These are phyloP conservation scores for Microcebus tavaratra DNA, from an alignment of 2,113 vertebrate genomes.

Conservation along the genomic window DNA sequence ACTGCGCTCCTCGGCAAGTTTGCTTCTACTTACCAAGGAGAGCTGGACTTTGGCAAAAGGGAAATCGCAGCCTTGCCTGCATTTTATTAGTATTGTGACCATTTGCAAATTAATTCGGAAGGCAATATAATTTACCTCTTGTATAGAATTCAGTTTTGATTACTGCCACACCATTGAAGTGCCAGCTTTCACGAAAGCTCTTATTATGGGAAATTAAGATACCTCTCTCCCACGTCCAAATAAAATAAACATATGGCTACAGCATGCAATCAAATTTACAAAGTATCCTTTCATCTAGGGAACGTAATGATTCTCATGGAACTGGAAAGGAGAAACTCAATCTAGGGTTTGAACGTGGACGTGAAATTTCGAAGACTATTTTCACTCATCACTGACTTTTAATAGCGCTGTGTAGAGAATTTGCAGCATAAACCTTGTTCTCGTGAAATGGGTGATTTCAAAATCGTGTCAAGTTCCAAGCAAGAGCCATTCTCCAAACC, in stretches of 20 bases:
- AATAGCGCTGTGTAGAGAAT: slow-evolving; percentile 62
- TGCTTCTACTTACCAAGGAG: not conserved
- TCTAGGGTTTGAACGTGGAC: slow-evolving; percentile 61
- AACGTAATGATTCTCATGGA: slow-evolving; percentile 65
- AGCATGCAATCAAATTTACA: slow-evolving; percentile 20
- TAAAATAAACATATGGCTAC: slow-evolving; percentile 59
- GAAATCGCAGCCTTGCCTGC: slow-evolving; percentile 26
- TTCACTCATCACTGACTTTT: slow-evolving; percentile 74
- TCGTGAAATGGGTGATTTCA: slow-evolving; percentile 51
- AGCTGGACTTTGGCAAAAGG: slow-evolving; percentile 30
- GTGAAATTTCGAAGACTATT: slow-evolving; percentile 64
- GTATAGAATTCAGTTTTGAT: slow-evolving; percentile 73
- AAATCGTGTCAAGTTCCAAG: not conserved
- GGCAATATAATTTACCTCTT: slow-evolving; percentile 73
- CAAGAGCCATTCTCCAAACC: not conserved
- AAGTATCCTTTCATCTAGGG: slow-evolving; percentile 65
- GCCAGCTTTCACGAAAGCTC: slow-evolving; percentile 33
- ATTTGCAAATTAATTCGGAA: slow-evolving; percentile 72
- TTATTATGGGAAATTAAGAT: slow-evolving; percentile 74
- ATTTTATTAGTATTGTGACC: slow-evolving; percentile 61
- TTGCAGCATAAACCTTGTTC: slow-evolving; percentile 61
- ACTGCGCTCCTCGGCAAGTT: not conserved
- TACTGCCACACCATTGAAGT: slow-evolving; percentile 57
- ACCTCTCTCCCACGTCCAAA: slow-evolving; percentile 45
- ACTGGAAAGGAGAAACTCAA: slow-evolving; percentile 59